Base-by-base conservation (phyloP, 2,113 vertebrate species). In the Dasyornis broadbenti region DNA sequence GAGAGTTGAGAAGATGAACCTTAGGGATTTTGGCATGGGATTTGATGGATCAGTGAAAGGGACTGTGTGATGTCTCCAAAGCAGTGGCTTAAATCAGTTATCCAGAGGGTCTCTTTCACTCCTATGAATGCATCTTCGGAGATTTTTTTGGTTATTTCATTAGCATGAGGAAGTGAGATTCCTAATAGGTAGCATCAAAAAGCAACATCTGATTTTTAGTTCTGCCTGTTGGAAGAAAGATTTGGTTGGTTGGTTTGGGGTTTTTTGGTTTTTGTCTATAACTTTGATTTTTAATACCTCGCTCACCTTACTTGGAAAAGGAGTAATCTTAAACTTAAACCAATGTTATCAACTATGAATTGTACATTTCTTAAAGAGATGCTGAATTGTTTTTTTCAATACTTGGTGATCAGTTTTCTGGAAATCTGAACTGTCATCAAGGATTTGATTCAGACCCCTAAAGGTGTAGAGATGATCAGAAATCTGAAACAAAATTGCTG, bases 291-390 rank as follows among this genome's bases (percentile, higher is more conserved):
- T 79, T 49, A 89, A 52, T 79, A 86, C 44, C 31, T 79, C 37
- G 22, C 13, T 26, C 15, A 68, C 54, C 7, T 65, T 47, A 42
- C 18, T 61, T 4, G 5, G 60, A n/a, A 88, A 53, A 91, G 19
- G 20, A 66, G 8, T 89, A 65, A 44, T 44, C 59, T 72, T 50
- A 85, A 80, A 53, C 27, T 6, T 59, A 82, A 81, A 53, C 27
- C 7, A 70, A 0, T 0, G 0, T 50, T 71, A 52, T 52, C 0
- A 0, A n/a, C 30, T 70, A 13, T 50, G n/a, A 76, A 47, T 72
- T 81, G 14, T 52, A 18, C 7, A 9, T 63, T 44, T 60, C 27
- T 79, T 35, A 78, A 65, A 59, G 66, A 76, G 45, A 56, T 71
- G 40, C 47, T 60, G 2, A 56, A 9, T 44, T 76, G 11, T 42